phyloP scores from a whole-genome alignment of 2,797 vertebrate species.

The Eulemur mongoz region DNA sequence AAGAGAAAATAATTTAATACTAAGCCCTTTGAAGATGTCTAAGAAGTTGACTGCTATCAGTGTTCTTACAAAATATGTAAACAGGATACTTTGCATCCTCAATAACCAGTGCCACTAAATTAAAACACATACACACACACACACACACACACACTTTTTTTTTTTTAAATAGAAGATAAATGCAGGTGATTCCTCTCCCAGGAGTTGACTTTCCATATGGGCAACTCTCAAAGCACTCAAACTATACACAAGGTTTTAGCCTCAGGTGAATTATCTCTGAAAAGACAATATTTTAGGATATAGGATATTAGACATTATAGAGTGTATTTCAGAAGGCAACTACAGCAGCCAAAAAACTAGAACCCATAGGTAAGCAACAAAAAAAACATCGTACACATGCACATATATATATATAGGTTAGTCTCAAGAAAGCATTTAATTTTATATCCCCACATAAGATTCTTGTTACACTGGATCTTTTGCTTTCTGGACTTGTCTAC shows the following conservation, averaged over 20 bases:
- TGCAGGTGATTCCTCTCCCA: neutral
- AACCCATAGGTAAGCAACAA: neutral
- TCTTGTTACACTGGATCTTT: neutral
- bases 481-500: neutral
- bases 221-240: neutral
- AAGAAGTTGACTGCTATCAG: slow-evolving; percentile 3
- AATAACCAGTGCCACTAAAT: slow-evolving; percentile 5
- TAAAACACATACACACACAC: neutral
- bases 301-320: neutral
- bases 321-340: neutral
- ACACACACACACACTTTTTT: neutral
- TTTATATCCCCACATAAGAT: neutral
- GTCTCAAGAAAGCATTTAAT: slow-evolving; percentile 44
- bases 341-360: slow-evolving; percentile 20
- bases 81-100: neutral
- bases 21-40: slow-evolving; percentile 22
- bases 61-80: slow-evolving; percentile 36
- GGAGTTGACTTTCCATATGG: neutral
- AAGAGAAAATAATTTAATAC: neutral
- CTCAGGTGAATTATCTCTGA: neutral
- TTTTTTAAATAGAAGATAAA: slow-evolving; percentile 35
- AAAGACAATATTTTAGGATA: neutral
- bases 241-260: neutral
- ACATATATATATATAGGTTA: neutral
- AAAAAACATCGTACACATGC: neutral